Percentiles rank a stretch among this genome's conserved stretches.
Evolutionary conservation across 2,113 vertebrate species (phyloP).

Genomic region (Colius striatus): DNA sequence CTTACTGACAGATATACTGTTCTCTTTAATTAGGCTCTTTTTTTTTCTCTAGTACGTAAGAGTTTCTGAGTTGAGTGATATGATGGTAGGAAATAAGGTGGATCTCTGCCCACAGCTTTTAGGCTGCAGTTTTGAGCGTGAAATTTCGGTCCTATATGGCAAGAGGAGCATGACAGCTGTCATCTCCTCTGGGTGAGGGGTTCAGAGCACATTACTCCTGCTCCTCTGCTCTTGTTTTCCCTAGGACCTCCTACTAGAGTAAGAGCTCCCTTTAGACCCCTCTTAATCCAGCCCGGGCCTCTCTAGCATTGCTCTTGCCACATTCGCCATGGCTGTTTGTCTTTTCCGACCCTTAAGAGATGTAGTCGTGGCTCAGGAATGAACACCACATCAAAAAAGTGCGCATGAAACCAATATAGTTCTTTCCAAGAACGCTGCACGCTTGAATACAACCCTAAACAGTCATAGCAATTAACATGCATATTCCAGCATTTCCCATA

Average conservation of each 20-base stretch:
- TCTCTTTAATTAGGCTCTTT: slow-evolving; percentile 3
- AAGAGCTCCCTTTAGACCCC: neutral
- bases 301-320: neutral
- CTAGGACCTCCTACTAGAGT: neutral
- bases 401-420: slow-evolving; percentile 42
- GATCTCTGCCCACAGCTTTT: neutral
- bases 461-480: slow-evolving; percentile 68
- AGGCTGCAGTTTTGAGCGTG: neutral
- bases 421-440: slow-evolving; percentile 63
- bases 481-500: slow-evolving; percentile 69
- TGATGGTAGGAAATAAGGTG: neutral
- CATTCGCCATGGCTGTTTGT: slow-evolving; percentile 31
- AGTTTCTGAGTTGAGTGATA: neutral
- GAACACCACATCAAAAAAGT: slow-evolving; percentile 67
- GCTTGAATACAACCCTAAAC: slow-evolving; percentile 49
- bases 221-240: neutral
- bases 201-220: neutral
- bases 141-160: neutral
- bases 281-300: neutral
- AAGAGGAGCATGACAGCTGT: neutral
- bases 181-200: neutral
- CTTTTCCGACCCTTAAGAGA: slow-evolving; percentile 35
- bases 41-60: neutral
- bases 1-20: neutral
- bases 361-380: slow-evolving; percentile 44